Conservation (phyloP, 2,888 invertebrate genomes). For the Encarsia formosa region DNA sequence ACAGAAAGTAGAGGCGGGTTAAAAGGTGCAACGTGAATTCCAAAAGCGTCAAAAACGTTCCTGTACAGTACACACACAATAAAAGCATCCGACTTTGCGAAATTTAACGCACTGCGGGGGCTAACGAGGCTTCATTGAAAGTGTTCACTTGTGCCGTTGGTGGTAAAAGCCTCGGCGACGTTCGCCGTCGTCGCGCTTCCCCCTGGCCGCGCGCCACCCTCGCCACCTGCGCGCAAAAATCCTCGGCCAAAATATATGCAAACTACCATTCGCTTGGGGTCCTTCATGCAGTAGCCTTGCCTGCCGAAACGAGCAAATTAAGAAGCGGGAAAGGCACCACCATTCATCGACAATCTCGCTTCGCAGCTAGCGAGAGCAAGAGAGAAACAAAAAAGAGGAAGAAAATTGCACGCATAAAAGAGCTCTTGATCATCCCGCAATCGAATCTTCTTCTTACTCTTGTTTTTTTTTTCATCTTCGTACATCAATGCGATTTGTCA, state of each 20-base stretch:
- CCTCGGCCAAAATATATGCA: conserved; percentile 39
- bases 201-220: conserved; percentile 25
- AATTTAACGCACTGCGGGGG: conserved; percentile 25
- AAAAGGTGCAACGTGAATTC: too few relatives aligned
- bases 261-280: conserved; percentile 35
- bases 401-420: too few relatives aligned
- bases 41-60: too few relatives aligned
- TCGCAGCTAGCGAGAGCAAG: too few relatives aligned
- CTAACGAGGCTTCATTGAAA: conserved; percentile 44
- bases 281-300: too few relatives aligned
- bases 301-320: conserved; percentile 40
- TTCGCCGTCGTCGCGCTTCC: conserved; percentile 19
- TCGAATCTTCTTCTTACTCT: too few relatives aligned
- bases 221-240: conserved; percentile 37
- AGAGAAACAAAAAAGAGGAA: too few relatives aligned
- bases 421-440: too few relatives aligned
- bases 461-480: too few relatives aligned
- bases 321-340: conserved; percentile 23
- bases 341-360: not conserved
- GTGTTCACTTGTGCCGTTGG: conserved; percentile 25
- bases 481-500: too few relatives aligned
- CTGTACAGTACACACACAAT: too few relatives aligned
- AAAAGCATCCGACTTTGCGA: not conserved
- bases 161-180: conserved; percentile 16
- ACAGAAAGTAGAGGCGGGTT: too few relatives aligned